Evolutionary conservation across 2,888 invertebrate species (phyloP).

Genomic region (Xylocampa areola): DNA sequence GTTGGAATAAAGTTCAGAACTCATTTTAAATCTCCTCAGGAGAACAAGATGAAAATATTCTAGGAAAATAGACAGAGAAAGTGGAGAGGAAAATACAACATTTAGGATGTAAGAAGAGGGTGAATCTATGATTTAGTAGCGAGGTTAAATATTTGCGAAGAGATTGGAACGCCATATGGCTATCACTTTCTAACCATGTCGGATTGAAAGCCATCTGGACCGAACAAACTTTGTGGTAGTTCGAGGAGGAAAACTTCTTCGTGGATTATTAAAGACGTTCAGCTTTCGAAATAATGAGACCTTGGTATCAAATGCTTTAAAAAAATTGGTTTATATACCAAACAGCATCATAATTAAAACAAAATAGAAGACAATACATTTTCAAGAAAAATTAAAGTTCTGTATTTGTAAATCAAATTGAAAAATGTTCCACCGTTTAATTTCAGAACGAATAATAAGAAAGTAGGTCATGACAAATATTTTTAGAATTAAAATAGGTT

Average conservation of each 20-base stretch:
- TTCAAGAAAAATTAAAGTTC: too few relatives aligned
- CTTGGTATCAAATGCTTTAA: conserved; percentile 2
- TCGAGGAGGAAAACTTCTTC: conserved; percentile 58
- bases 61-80: too few relatives aligned
- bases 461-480: too few relatives aligned
- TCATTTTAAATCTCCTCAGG: conserved; percentile 12
- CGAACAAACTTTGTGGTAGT: conserved; percentile 59
- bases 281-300: conserved; percentile 28
- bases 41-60: too few relatives aligned
- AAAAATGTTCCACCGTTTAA: too few relatives aligned
- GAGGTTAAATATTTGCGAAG: conserved; percentile 44
- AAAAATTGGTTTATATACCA: neutral
- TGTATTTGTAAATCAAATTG: too few relatives aligned
- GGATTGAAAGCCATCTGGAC: conserved; percentile 65
- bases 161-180: conserved; percentile 63
- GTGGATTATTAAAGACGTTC: conserved; percentile 52
- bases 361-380: neutral
- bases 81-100: conserved; percentile 1
- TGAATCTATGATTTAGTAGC: conserved; percentile 26
- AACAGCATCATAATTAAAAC: neutral
- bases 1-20: conserved; percentile 16
- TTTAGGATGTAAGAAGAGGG: conserved; percentile 6
- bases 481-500: too few relatives aligned
- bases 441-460: too few relatives aligned
- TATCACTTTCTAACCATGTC: conserved; percentile 60